These are phyloP conservation scores for Phaedon cochleariae DNA, from an alignment of 2,888 invertebrate genomes.

Conservation along the genomic window DNA sequence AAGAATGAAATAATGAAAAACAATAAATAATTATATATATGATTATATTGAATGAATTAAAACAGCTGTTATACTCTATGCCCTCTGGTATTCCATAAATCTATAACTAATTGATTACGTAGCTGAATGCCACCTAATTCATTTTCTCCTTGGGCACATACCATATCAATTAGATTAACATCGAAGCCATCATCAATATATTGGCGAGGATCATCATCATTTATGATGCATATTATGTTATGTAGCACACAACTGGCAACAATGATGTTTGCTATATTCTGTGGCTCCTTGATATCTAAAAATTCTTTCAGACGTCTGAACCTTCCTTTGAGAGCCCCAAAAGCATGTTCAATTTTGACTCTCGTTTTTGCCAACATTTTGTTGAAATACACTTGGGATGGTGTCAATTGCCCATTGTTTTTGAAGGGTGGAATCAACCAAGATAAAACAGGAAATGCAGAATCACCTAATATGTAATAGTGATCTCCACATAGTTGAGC, in stretches of 20 bases:
- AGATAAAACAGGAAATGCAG: not conserved
- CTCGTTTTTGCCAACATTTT: conserved; percentile 10
- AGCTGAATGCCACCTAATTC: not conserved
- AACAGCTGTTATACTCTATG: not conserved
- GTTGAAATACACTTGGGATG: not conserved
- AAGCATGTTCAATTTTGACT: conserved; percentile 17
- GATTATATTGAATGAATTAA: not conserved
- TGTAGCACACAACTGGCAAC: too few species aligned
- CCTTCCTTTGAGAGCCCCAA: conserved; percentile 10
- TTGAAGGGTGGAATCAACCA: conserved; percentile 9
- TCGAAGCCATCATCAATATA: not conserved
- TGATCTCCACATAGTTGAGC: not conserved
- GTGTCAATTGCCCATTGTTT: too few species aligned
- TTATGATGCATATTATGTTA: not conserved
- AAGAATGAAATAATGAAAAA: too few species aligned
- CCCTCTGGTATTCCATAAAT: not conserved
- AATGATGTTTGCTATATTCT: too few species aligned
- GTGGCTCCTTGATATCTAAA: too few species aligned
- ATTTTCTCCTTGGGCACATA: not conserved
- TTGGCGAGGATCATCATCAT: not conserved
- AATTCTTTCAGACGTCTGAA: conserved; percentile 10
- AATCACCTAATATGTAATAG: conserved; percentile 6
- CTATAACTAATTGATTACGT: not conserved
- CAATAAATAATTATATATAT: too few species aligned
- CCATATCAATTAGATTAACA: not conserved